Evolutionary conservation across 2,888 invertebrate species (phyloP), one percentile per base, ranked within the genome.

Genomic region (Cabera pusaria): DNA sequence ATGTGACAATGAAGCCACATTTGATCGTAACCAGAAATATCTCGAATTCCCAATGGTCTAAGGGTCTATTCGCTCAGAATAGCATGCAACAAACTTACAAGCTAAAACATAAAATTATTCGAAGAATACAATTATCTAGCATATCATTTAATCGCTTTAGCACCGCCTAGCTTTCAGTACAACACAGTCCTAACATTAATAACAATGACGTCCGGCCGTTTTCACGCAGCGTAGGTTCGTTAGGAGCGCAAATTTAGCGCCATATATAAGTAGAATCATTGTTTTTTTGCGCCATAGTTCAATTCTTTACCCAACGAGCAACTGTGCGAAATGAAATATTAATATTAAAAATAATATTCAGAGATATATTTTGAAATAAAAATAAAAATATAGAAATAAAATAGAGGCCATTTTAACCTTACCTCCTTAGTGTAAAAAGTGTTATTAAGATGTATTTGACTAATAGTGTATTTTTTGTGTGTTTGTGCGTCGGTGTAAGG

Each of bases 121-220:
- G n/a, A n/a, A n/a, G n/a, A n/a, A n/a, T n/a, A n/a, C n/a, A n/a
- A n/a, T n/a, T n/a, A n/a, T n/a, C n/a, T n/a, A n/a, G n/a, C n/a
- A n/a, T n/a, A n/a, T n/a, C n/a, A n/a, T n/a, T n/a, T n/a, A n/a
- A n/a, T n/a, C n/a, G n/a, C n/a, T n/a, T n/a, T n/a, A n/a, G n/a
- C n/a, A n/a, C n/a, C n/a, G n/a, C n/a, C n/a, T 20, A 40, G 19
- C 48, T 49, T 21, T n/a, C n/a, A 48, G 36, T 77, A 55, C 33
- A n/a, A 0, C 2, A 38, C 56, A 14, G 7, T 1, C 70, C 57
- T 65, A 60, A 56, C 50, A 55, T 66, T 76, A 78, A 86, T 80
- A 87, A 88, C 88, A 88, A 87, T 87, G 87, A 80, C 84, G 80
- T 86, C 84, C 83, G 85, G 71, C 46, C 76, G 72, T 85, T 85